phyloP scores from a whole-genome alignment of 2,113 vertebrate species.

The Spea bombifrons region DNA sequence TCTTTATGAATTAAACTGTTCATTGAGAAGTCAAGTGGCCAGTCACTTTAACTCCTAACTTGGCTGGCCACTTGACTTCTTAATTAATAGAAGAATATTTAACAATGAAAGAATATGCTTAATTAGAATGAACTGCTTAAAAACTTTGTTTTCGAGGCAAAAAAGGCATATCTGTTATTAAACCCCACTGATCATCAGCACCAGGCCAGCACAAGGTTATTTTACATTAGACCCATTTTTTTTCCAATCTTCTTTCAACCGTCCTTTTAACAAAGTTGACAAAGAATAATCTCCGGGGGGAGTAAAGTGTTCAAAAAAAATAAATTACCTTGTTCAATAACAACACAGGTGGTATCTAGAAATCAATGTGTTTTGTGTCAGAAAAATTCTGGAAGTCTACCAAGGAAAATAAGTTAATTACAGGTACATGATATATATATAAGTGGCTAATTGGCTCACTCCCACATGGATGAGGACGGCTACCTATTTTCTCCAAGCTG shows the following conservation, averaged over 20 bases:
- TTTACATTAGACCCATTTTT: not conserved
- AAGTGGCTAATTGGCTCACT: conserved; percentile 70
- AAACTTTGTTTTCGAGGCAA: no score
- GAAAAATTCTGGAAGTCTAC: conserved; percentile 61
- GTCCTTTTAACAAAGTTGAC: not conserved
- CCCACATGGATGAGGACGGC: conserved; percentile 74
- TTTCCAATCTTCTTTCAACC: not conserved
- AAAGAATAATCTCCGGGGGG: not conserved
- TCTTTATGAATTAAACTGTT: no score
- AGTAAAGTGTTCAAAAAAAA: not conserved
- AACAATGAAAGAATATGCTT: no score
- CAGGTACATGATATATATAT: conserved; percentile 79
- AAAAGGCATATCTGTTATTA: no score
- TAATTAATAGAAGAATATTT: no score
- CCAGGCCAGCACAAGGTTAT: not conserved
- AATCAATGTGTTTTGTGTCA: conserved; percentile 68
- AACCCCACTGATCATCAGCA: not conserved
- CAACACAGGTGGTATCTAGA: conserved; percentile 29
- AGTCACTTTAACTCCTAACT: no score
- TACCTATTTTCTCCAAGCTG: conserved; percentile 80
- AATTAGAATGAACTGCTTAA: no score
- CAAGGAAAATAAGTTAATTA: conserved; percentile 84
- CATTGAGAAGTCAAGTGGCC: no score
- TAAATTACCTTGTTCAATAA: not conserved
- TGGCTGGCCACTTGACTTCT: no score